phyloP scores from a whole-genome alignment of 2,888 invertebrate genomes.

The Blastobasis lacticolella region DNA sequence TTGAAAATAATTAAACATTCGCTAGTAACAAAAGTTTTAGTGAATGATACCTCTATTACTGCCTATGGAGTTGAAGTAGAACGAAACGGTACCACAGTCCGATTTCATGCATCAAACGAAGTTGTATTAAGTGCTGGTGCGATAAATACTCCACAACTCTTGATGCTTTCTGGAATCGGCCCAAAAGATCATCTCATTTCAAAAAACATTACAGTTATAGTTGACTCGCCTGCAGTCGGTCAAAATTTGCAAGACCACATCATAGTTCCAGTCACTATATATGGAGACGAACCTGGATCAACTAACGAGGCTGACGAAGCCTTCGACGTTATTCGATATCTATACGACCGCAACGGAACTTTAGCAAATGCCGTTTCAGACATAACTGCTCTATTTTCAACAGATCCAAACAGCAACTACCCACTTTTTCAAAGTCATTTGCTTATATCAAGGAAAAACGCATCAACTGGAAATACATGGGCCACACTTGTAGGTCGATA shows the following conservation, averaged over 20 bases:
- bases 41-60: constrained; percentile 47
- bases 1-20: constrained; percentile 54
- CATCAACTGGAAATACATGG: background rate
- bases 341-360: constrained; percentile 50
- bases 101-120: constrained; percentile 39
- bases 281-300: constrained; percentile 18
- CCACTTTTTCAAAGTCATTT: constrained; percentile 22
- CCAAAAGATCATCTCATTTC: constrained; percentile 41
- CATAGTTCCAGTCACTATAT: constrained; percentile 33
- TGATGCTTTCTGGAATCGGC: constrained; percentile 66
- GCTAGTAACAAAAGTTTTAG: constrained; percentile 60
- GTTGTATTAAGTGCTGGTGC: constrained; percentile 58
- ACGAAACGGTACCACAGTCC: constrained; percentile 17
- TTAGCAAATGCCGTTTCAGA: constrained; percentile 69
- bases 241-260: constrained; percentile 55
- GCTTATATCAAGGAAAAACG: constrained; percentile 26
- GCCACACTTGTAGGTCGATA: constrained; percentile 32
- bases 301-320: constrained; percentile 20
- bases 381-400: constrained; percentile 74
- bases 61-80: constrained; percentile 47
- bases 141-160: constrained; percentile 56
- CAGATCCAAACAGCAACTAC: constrained; percentile 34
- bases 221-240: constrained; percentile 46
- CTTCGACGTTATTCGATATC: constrained; percentile 43
- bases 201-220: constrained; percentile 30